phyloP scores from a whole-genome alignment of 2,888 invertebrate species.

The Dimorphilus gyrociliatus region DNA sequence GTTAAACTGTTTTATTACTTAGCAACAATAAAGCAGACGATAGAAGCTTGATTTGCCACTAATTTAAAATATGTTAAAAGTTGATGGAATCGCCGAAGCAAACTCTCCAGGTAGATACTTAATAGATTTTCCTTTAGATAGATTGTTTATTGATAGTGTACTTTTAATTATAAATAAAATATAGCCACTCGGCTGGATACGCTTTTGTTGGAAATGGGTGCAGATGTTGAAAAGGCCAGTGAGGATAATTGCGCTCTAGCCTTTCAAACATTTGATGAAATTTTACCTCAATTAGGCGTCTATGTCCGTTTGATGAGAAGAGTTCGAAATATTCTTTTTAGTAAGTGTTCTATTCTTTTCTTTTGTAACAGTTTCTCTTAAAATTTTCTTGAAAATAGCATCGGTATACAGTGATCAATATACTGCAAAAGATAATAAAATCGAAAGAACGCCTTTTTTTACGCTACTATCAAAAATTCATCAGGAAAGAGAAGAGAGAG shows the following conservation, averaged over 20 bases:
- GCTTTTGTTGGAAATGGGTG: constrained; percentile 15
- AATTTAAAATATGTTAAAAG: too few species aligned
- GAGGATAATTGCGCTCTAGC: constrained; percentile 20
- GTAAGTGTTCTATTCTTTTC: too few species aligned
- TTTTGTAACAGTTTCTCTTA: neutral
- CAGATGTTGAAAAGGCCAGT: constrained; percentile 12
- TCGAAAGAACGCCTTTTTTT: constrained; percentile 27
- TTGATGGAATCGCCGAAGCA: too few species aligned
- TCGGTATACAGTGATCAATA: constrained; percentile 26
- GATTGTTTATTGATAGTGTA: too few species aligned
- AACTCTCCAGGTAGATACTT: too few species aligned
- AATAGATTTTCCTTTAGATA: too few species aligned
- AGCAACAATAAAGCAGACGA: too few species aligned
- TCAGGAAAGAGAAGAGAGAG: constrained; percentile 17
- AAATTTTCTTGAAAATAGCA: constrained; percentile 11
- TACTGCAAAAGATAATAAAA: constrained; percentile 14
- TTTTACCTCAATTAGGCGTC: constrained; percentile 24
- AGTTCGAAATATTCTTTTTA: constrained; percentile 22
- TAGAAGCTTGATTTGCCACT: too few species aligned
- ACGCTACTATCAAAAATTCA: constrained; percentile 20
- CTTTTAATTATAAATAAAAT: too few species aligned
- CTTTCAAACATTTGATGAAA: constrained; percentile 23
- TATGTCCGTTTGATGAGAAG: constrained; percentile 19
- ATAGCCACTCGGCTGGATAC: constrained; percentile 24
- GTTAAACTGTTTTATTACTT: too few species aligned